Base-by-base conservation (phyloP, 2,888 invertebrate species). In the Gryllus longicercus region DNA sequence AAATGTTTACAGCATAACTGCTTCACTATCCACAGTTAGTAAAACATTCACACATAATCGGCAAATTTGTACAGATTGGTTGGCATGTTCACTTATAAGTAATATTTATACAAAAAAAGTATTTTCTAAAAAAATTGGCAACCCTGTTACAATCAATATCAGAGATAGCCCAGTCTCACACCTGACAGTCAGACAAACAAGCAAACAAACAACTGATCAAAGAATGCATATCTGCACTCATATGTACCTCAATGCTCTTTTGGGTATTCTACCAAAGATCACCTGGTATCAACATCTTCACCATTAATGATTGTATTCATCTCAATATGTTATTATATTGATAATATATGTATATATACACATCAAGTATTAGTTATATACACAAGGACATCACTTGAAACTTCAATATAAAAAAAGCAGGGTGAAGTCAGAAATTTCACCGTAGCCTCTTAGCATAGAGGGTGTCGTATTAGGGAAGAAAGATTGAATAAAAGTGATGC, bases 241-340 rank as follows among this genome's bases (percentile, higher is more conserved):
- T 8, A 38, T 38, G 38, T 38, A 38, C 38, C n/a, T 63, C 63
- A 63, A 14, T 63, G 63, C 63, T 63, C 63, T 14, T 18, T 63
- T 63, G n/a, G n/a, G 63, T 63, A 18, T 63, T n/a, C 63, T 63
- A 63, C 63, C n/a, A 63, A 63, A 63, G 63, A 63, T 63, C 63
- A 63, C n/a, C n/a, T 63, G n/a, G 63, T 63, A 63, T 18, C 16
- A 63, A n/a, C 63, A 18, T 63, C 63, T 63, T 63, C 63, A 63
- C 63, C 11, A n/a, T 38, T n/a, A 63, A 63, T 63, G 63, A 63
- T 63, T 63, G 63, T 63, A 38, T 63, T 63, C 63, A 63, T 63
- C n/a, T 63, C 63, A 63, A 63, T 63, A 63, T n/a, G 63, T 63
- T 63, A 63, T 63, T 63, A 63, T 63, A 63, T 63, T 63, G 63